Evolutionary conservation across 2,888 invertebrate genomes (phyloP).

Genomic region (Monoplex corrugatus): DNA sequence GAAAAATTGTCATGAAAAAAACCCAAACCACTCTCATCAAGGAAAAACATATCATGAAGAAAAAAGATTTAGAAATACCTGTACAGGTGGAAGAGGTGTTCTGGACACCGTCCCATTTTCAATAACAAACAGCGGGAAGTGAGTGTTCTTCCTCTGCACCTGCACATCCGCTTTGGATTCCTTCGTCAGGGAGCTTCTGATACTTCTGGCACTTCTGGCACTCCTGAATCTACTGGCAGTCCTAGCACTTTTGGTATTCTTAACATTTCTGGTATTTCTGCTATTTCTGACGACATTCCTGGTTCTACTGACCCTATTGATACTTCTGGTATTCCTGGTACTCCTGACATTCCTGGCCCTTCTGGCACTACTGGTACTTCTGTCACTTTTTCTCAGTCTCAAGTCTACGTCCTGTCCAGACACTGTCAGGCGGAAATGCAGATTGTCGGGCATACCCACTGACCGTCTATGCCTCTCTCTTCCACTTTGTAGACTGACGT

Average conservation of each 20-base stretch:
- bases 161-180: background rate
- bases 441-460: slow-evolving; percentile 35
- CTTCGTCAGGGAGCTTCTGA: background rate
- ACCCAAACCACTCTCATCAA: too few relatives aligned
- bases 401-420: background rate
- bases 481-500: slow-evolving; percentile 17
- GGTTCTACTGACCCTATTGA: too few relatives aligned
- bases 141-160: background rate
- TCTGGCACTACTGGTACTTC: background rate
- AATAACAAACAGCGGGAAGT: slow-evolving; percentile 45
- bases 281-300: background rate
- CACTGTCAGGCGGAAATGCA: slow-evolving; percentile 29
- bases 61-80: too few relatives aligned
- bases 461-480: slow-evolving; percentile 38
- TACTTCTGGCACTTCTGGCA: background rate
- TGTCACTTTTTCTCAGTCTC: slow-evolving; percentile 5
- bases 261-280: background rate
- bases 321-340: too few relatives aligned
- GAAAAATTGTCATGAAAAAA: too few relatives aligned
- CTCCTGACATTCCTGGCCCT: background rate
- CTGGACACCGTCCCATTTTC: slow-evolving; percentile 46
- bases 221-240: too few relatives aligned
- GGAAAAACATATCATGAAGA: too few relatives aligned
- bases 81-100: background rate
- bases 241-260: too few relatives aligned